These are phyloP conservation scores for Linnaemya vulpina DNA, from an alignment of 2,888 invertebrate genomes.

Conservation along the genomic window DNA sequence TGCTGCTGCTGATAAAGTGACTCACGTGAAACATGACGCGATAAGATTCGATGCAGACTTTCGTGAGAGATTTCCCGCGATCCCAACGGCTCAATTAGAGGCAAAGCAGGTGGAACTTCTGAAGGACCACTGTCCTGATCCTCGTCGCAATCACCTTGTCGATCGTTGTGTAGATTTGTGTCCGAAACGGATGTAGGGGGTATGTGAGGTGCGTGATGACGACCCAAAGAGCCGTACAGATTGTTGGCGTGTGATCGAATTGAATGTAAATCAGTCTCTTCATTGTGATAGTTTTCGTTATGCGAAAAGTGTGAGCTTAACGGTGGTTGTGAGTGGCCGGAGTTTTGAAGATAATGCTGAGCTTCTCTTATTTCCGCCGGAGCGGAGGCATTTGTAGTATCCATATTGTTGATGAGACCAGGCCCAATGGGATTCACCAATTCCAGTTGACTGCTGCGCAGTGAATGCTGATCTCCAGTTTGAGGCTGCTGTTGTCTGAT, in stretches of 20 bases:
- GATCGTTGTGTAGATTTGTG: conserved; percentile 66
- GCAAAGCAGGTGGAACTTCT: conserved; percentile 91
- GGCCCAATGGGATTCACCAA: conserved; percentile 85
- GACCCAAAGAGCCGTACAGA: conserved; percentile 66
- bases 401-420: conserved; percentile 84
- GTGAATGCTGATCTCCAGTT: conserved; percentile 80
- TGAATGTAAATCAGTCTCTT: conserved; percentile 83
- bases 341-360: conserved; percentile 67
- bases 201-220: conserved; percentile 67
- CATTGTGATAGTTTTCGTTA: conserved; percentile 62
- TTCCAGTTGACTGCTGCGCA: conserved; percentile 84
- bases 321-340: conserved; percentile 58
- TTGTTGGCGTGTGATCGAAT: conserved; percentile 77
- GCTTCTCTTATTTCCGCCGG: conserved; percentile 76
- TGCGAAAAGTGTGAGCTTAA: conserved; percentile 44
- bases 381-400: conserved; percentile 76
- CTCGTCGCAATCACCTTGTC: conserved; percentile 85
- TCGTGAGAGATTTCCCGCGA: conserved; percentile 93
- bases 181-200: conserved; percentile 67
- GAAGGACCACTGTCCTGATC: conserved; percentile 92
- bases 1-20: conserved; percentile 85
- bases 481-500: conserved; percentile 64
- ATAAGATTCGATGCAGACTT: conserved; percentile 86
- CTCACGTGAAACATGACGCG: conserved; percentile 86
- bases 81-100: conserved; percentile 90